phyloP scores from a whole-genome alignment of 2,797 vertebrate species.

The Brachymystax lenok region DNA sequence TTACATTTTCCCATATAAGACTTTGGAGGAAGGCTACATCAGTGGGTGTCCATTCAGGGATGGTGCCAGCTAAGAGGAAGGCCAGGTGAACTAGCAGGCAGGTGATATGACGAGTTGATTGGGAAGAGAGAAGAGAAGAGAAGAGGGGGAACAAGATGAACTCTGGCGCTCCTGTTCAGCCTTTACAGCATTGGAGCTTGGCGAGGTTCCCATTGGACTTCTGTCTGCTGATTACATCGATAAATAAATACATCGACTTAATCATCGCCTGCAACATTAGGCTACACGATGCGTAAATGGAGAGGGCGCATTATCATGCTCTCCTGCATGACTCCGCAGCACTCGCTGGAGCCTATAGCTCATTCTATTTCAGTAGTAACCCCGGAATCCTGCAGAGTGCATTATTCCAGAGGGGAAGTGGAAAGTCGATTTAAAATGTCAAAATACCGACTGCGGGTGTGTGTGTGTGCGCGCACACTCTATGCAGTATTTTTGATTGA shows the following conservation, averaged over 20 bases:
- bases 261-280: slow-evolving; percentile 32
- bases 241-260: slow-evolving; percentile 37
- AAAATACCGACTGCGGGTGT: slow-evolving; percentile 48
- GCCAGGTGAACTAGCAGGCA: not conserved
- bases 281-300: slow-evolving; percentile 31
- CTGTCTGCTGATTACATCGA: slow-evolving; percentile 12
- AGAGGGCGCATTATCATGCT: slow-evolving; percentile 6
- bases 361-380: slow-evolving; percentile 40
- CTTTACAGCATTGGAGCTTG: slow-evolving; percentile 1
- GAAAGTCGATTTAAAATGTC: slow-evolving; percentile 65
- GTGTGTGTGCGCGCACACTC: slow-evolving; percentile 29
- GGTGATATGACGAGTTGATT: slow-evolving; percentile 5
- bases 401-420: slow-evolving; percentile 54
- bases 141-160: not conserved
- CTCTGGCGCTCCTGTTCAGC: not conserved
- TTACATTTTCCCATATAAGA: not conserved
- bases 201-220: slow-evolving; percentile 3
- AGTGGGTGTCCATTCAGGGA: not conserved
- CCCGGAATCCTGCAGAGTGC: slow-evolving; percentile 43
- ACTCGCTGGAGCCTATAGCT: slow-evolving; percentile 20
- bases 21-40: not conserved
- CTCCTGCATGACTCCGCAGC: slow-evolving; percentile 45
- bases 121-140: slow-evolving; percentile 2
- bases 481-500: slow-evolving; percentile 59
- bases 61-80: slow-evolving; percentile 1